Percentiles rank a stretch among this genome's conserved stretches.
phyloP scores from a whole-genome alignment of 2,797 vertebrate species.

The Salarias fasciatus region DNA sequence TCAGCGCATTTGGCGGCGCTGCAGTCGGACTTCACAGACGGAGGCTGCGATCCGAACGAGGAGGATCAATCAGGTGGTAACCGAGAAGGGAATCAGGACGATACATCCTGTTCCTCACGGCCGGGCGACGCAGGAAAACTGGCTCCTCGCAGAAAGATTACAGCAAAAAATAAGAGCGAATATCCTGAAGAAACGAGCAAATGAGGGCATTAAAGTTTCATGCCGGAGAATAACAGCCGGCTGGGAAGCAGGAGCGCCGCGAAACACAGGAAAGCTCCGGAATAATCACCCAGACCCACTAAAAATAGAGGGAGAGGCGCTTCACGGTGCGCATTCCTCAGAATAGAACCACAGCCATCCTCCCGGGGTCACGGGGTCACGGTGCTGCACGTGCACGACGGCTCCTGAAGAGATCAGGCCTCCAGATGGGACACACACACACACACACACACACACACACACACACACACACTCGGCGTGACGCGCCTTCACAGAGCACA shows the following conservation, averaged over 20 bases:
- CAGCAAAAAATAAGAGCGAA: not conserved
- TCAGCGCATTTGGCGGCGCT: conserved; percentile 10
- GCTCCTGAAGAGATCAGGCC: not conserved
- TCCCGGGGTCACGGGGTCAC: not conserved
- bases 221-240: too few relatives aligned
- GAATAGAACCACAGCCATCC: too few relatives aligned
- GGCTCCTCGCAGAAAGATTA: not conserved
- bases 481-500: not conserved
- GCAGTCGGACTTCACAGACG: conserved; percentile 13
- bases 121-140: not conserved
- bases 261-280: too few relatives aligned
- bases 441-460: too few relatives aligned
- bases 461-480: too few relatives aligned
- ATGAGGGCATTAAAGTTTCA: too few relatives aligned
- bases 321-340: too few relatives aligned
- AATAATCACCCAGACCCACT: too few relatives aligned
- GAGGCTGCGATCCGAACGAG: not conserved
- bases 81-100: not conserved
- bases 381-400: not conserved
- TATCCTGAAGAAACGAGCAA: too few relatives aligned
- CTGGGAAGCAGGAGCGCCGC: too few relatives aligned
- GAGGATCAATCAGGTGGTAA: conserved; percentile 25
- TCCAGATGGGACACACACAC: conserved; percentile 31
- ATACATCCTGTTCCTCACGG: not conserved
- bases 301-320: too few relatives aligned